phyloP scores from a whole-genome alignment of 1,140 invertebrate species.

The Drosophila kohkoa region DNA sequence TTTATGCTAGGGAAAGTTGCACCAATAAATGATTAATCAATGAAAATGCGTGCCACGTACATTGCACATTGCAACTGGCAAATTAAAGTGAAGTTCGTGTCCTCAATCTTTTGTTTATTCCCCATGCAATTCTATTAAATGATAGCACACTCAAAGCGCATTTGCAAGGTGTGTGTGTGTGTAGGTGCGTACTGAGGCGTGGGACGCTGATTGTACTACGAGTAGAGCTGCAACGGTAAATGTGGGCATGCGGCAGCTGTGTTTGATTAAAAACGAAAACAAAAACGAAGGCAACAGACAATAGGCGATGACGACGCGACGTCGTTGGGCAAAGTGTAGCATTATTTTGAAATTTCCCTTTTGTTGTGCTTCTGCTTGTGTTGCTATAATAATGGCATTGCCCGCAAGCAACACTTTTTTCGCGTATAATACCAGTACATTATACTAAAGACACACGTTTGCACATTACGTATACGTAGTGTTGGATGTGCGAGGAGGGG shows the following conservation, averaged over 20 bases:
- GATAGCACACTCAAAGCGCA: slow-evolving; percentile 9
- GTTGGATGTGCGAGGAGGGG: neutral
- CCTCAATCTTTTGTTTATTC: slow-evolving; percentile 44
- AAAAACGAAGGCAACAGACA: neutral
- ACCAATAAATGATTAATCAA: slow-evolving; percentile 14
- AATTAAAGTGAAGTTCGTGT: slow-evolving; percentile 34
- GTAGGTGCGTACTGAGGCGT: slow-evolving; percentile 2
- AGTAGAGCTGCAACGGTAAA: neutral
- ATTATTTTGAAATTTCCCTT: slow-evolving; percentile 27
- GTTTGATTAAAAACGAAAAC: slow-evolving; percentile 7
- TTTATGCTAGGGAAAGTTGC: slow-evolving; percentile 14
- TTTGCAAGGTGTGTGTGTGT: slow-evolving; percentile 15
- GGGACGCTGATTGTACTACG: neutral
- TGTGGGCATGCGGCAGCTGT: slow-evolving; percentile 15
- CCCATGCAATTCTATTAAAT: slow-evolving; percentile 17
- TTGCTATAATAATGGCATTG: slow-evolving; percentile 22
- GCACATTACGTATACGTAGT: neutral
- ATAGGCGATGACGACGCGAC: neutral
- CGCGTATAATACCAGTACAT: neutral
- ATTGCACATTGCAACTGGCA: neutral
- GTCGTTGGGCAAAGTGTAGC: neutral
- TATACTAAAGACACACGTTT: neutral
- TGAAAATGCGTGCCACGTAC: slow-evolving; percentile 22
- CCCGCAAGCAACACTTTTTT: slow-evolving; percentile 12
- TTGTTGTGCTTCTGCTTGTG: slow-evolving; percentile 5